Percentiles rank a stretch among this genome's conserved stretches.
Conservation (phyloP, 2,113 vertebrate species). For the Prietella phreatophila region DNA sequence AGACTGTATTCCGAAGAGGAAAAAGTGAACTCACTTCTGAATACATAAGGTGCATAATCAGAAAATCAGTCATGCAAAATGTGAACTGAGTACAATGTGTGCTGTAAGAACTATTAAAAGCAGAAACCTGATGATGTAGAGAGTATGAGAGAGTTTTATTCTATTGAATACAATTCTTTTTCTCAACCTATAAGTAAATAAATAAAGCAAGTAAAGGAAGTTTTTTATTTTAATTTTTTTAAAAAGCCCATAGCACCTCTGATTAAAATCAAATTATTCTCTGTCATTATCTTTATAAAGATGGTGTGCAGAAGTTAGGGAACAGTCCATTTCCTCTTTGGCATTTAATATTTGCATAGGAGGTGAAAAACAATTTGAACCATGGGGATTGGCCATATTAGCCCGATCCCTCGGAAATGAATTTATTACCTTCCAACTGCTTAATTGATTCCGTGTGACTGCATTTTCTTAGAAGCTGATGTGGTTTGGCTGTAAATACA, state of each 20-base stretch:
- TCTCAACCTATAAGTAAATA: not conserved
- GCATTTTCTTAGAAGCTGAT: constrained; percentile 57
- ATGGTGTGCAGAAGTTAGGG: constrained; percentile 53
- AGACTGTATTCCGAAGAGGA: not conserved
- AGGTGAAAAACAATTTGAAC: constrained; percentile 56
- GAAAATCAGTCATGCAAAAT: not conserved
- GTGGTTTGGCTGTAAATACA: constrained; percentile 55
- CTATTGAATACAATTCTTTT: not conserved
- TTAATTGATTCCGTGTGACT: constrained; percentile 67
- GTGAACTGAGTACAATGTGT: not conserved
- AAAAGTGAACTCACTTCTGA: not conserved
- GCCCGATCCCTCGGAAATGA: constrained; percentile 59
- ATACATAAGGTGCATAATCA: not conserved
- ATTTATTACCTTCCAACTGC: constrained; percentile 60
- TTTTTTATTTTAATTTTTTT: too few species aligned
- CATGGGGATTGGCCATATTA: constrained; percentile 59
- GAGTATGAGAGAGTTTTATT: not conserved
- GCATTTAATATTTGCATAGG: constrained; percentile 63
- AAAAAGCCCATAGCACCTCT: constrained; percentile 31
- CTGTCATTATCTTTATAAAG: constrained; percentile 61
- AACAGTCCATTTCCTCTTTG: constrained; percentile 56
- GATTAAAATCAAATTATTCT: constrained; percentile 65
- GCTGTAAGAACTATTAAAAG: not conserved
- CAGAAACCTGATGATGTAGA: not conserved
- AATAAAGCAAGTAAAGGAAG: not conserved